Base-by-base conservation (phyloP, 2,888 invertebrate species). In the Eupithecia tripunctaria region DNA sequence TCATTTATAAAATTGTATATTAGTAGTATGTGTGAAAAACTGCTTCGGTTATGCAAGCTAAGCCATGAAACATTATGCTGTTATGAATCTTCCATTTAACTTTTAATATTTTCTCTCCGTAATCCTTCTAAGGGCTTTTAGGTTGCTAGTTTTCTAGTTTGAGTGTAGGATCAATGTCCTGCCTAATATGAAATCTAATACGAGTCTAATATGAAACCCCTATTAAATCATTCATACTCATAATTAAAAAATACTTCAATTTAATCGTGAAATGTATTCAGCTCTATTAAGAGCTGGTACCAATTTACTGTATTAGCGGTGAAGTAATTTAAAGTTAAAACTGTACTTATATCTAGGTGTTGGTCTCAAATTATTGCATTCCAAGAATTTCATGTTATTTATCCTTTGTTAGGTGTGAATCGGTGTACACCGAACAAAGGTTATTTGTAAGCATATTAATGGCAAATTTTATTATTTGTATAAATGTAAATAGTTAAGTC, bases 401-500 rank as follows among this genome's bases (percentile, higher is more conserved):
- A n/a, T n/a, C n/a, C n/a, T n/a, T n/a, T n/a, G n/a, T n/a, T n/a
- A n/a, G n/a, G n/a, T n/a, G n/a, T n/a, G n/a, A n/a, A n/a, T n/a
- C n/a, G n/a, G n/a, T n/a, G n/a, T n/a, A n/a, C n/a, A n/a, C n/a
- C n/a, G n/a, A n/a, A n/a, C n/a, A n/a, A n/a, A n/a, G n/a, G 41
- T 41, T 41, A 41, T 41, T 41, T 41, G 6, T 41, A 41, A 41
- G 41, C 41, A 18, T 41, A 5, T 41, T 15, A 15, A 18, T 41
- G 41, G 41, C 41, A 41, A 15, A 41, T 18, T 41, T 41, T 18
- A 74, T 67, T 68, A 59, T 74, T 59, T 68, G 2, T 38, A 64
- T 21, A 72, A 72, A 64, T 78, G 79, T 82, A 79, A 75, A 79
- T 79, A 80, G 51, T 72, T 25, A 43, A 12, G 56, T 25, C 4